Base-by-base conservation (phyloP, 2,113 vertebrate genomes). In the Anoura caudifer region DNA sequence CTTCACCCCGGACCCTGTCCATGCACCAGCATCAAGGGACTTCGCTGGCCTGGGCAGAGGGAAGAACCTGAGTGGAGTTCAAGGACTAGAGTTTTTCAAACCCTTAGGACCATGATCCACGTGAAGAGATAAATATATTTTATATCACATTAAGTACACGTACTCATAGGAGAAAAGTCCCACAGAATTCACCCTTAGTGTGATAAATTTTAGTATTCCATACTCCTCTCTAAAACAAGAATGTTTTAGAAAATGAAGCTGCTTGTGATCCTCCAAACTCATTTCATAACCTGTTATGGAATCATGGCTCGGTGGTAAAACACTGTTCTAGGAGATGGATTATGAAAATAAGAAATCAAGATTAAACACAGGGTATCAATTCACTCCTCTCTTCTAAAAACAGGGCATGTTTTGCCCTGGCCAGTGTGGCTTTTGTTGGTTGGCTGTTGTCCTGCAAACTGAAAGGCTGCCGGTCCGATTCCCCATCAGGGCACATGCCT, bases 191-290 rank as follows among this genome's bases (percentile, higher is more conserved):
- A 65, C 45, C 61, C 77, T 41, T 38, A 63, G 7, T 63, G 36
- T 28, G 84, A 50, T 28, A 0, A 24, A 70, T 12, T 87, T 36
- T 36, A 50, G 16, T 17, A 50, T 90, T 67, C 38, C 77, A 36
- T 16, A 70, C 26, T 94, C 19, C 50, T 96, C 38, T 93, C 16
- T 33, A 41, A 3, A 59, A 45, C 38, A 65, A 81, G 86, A 90
- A 63, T 77, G n/a, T n/a, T n/a, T n/a, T n/a, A n/a, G n/a, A 76
- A 90, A 92, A 87, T 65, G 65, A 63, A 87, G 17, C 41, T 96
- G 65, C 28, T 33, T 75, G 47, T 72, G 45, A 63, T 3, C 22
- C 33, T 84, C 3, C 13, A 76, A 72, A 89, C 2, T 65, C 41
- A 72, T 76, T 87, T 88, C 19, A 76, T 54, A 72, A 65, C 5